phyloP scores from a whole-genome alignment of 2,113 vertebrate genomes.

The Cyphomyrus plagiostoma region DNA sequence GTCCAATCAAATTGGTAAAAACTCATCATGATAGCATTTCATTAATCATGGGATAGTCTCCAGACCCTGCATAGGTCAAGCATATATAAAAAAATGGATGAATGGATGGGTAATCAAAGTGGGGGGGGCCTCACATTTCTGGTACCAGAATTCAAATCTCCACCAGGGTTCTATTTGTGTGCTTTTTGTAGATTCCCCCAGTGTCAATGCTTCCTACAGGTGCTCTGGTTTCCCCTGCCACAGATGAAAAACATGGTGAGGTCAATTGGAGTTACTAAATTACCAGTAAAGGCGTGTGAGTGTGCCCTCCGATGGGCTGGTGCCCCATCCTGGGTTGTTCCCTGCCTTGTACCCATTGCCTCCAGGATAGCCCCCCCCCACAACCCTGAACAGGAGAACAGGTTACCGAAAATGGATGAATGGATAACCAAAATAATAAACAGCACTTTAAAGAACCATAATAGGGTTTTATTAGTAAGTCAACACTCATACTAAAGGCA shows the following conservation, averaged over 20 bases:
- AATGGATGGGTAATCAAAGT: not conserved
- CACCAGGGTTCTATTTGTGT: not conserved
- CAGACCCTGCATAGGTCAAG: not conserved
- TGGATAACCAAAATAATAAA: not conserved
- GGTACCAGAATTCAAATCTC: not conserved
- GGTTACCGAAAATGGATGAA: not conserved
- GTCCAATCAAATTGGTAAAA: not conserved
- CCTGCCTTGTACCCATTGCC: not conserved
- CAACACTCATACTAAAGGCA: not conserved
- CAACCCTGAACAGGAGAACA: not conserved
- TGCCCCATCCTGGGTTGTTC: not conserved
- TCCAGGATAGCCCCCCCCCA: not conserved
- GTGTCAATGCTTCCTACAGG: not conserved
- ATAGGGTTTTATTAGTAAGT: not conserved
- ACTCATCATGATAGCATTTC: not conserved
- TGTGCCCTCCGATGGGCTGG: not conserved
- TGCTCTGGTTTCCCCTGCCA: not conserved
- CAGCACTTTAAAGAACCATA: not conserved
- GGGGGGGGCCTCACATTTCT: not conserved
- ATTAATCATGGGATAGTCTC: not conserved
- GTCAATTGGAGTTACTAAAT: not conserved
- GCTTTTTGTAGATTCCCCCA: not conserved
- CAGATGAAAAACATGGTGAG: not conserved
- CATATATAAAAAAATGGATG: not conserved
- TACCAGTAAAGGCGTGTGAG: not conserved